Evolutionary conservation across 2,797 vertebrate species (phyloP).

Genomic region (Phoxinus dragarum): DNA sequence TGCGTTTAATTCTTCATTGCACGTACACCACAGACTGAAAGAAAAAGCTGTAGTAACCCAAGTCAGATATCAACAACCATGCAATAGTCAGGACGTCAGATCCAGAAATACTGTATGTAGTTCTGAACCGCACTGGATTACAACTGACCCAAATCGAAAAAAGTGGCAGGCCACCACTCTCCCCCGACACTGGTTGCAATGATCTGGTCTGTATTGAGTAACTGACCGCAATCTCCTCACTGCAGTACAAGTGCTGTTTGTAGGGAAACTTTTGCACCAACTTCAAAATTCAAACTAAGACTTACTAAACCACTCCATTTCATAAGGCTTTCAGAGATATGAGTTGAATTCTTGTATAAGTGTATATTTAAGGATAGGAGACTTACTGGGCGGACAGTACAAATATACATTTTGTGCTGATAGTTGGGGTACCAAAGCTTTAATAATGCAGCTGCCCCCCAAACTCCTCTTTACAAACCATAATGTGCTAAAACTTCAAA

Average conservation of each 20-base stretch:
- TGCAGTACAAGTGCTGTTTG: not conserved
- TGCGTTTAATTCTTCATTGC: conserved; percentile 20
- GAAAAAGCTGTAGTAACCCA: not conserved
- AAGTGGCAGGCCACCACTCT: not conserved
- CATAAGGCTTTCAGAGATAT: not conserved
- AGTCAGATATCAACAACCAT: not conserved
- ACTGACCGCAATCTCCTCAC: not conserved
- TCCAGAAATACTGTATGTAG: not conserved
- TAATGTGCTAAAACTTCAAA: conserved; percentile 22
- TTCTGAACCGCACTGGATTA: not conserved
- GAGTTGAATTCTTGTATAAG: not conserved
- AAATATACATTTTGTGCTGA: not conserved
- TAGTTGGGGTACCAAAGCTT: not conserved
- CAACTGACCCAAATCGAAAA: not conserved
- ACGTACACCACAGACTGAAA: not conserved
- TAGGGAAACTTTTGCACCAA: conserved; percentile 12
- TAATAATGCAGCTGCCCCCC: not conserved
- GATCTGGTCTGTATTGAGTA: conserved; percentile 24
- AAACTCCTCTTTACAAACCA: not conserved
- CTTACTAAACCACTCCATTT: not conserved
- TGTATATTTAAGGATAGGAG: not conserved
- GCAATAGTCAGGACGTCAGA: not conserved
- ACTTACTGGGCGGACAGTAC: not conserved
- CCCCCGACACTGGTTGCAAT: not conserved
- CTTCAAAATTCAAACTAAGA: not conserved